phyloP scores from a whole-genome alignment of 1,140 invertebrate genomes.

The Coptotermes formosanus region DNA sequence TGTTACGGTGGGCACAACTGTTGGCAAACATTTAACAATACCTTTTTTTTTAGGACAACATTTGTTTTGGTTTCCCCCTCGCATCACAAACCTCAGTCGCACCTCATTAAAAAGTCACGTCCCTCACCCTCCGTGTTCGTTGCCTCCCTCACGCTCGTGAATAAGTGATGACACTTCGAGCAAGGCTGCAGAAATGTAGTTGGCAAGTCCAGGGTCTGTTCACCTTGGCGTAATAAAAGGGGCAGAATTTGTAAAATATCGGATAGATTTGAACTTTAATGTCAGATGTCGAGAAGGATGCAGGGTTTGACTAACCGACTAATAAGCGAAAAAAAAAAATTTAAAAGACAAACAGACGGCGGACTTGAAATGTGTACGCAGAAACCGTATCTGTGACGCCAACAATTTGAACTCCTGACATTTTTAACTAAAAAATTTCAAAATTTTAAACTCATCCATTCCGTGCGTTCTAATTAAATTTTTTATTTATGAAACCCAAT shows the following conservation, averaged over 20 bases:
- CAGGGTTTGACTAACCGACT: no score
- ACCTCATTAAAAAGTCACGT: background rate
- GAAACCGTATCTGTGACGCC: no score
- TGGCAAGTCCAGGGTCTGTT: background rate
- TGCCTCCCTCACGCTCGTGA: background rate
- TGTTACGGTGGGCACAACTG: background rate
- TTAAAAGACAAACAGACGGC: no score
- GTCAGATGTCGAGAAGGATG: no score
- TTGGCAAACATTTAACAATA: conserved; percentile 11
- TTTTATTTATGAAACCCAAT: no score
- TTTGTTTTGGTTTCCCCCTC: conserved; percentile 8
- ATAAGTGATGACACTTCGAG: background rate
- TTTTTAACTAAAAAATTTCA: no score
- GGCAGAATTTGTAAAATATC: background rate
- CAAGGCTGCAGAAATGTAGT: background rate
- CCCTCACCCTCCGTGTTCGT: background rate
- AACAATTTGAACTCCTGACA: no score
- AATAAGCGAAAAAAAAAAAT: no score
- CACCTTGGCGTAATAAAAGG: background rate
- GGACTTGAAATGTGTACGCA: no score
- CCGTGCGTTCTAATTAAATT: no score
- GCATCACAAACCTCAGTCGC: conserved; percentile 2
- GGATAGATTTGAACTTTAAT: background rate
- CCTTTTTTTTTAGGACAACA: background rate
- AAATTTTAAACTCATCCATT: no score